Base-by-base conservation (phyloP, 2,797 vertebrate species). In the Lithobates sylvaticus region DNA sequence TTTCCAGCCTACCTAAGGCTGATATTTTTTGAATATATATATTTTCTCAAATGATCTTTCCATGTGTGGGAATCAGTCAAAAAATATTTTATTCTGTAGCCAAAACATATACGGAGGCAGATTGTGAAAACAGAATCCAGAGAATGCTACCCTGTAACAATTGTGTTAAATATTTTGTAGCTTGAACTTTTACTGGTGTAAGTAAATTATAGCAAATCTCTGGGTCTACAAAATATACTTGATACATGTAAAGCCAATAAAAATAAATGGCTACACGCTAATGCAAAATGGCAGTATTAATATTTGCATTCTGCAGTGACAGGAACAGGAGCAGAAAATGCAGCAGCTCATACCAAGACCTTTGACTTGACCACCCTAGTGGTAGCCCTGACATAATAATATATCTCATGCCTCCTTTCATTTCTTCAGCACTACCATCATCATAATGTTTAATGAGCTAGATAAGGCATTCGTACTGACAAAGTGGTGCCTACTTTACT, bases 91-190 rank as follows among this genome's bases (percentile, higher is more conserved):
- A 61, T 61, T 79, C 39, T 32, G 18, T 27, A 68, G 65, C 39
- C 39, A 78, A 44, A 78, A 78, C 27, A 78, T 27, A 47, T 21
- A 79, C 36, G 13, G 36, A 69, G 77, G 77, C 77, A 79, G 44
- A 47, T 32, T 68, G 47, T 26, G 39, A 32, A 50, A 65, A 67
- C 42, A 67, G 34, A 67, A 36, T 78, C 12, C 13, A 67, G 50
- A n/a, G 23, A 15, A 67, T 21, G 21, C 3, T 7, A 5, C 16
- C 27, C 39, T 42, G 9, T 34, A 36, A n/a, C 34, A 18, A 34
- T 42, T 39, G 21, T 64, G 21, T 64, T 64, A 76, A 10, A 32
- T 32, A 61, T 26, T 12, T 9, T 78, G 34, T 34, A 78, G 1
- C 36, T 39, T 4, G 36, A 67, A 39, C 42, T 9, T 67, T 29